These are phyloP conservation scores for Leptopterna dolabrata DNA, from an alignment of 2,888 invertebrate species.

Conservation along the genomic window DNA sequence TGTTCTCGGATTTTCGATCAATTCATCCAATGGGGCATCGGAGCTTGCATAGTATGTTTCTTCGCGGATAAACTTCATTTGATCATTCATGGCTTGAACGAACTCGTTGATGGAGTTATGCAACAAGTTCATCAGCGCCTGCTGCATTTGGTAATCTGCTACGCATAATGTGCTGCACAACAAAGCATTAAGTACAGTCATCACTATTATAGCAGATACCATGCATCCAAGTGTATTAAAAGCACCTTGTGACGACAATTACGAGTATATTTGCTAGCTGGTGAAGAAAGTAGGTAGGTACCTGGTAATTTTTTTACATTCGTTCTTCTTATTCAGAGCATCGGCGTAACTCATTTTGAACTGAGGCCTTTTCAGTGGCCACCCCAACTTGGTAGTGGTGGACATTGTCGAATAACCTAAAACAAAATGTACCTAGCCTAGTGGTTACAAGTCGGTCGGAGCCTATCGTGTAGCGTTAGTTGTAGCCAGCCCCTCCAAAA, in stretches of 20 bases:
- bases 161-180: conserved; percentile 40
- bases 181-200: neutral
- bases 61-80: conserved; percentile 37
- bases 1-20: conserved; percentile 44
- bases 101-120: conserved; percentile 40
- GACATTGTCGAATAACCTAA: neutral
- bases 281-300: neutral
- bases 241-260: neutral
- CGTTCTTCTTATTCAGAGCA: conserved; percentile 84
- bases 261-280: neutral
- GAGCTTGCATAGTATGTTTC: neutral
- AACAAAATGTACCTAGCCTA: too few relatives aligned
- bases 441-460: too few relatives aligned
- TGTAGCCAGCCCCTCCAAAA: too few relatives aligned
- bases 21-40: conserved; percentile 19
- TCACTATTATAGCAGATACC: neutral
- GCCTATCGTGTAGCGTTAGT: too few relatives aligned
- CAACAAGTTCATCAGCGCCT: conserved; percentile 34
- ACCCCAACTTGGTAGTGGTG: neutral
- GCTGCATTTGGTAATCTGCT: conserved; percentile 43
- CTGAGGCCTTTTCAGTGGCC: neutral
- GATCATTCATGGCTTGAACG: neutral
- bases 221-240: neutral
- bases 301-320: conserved; percentile 83
- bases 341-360: conserved; percentile 88